Conservation (phyloP, 2,113 vertebrate genomes). For the Motacilla alba region DNA sequence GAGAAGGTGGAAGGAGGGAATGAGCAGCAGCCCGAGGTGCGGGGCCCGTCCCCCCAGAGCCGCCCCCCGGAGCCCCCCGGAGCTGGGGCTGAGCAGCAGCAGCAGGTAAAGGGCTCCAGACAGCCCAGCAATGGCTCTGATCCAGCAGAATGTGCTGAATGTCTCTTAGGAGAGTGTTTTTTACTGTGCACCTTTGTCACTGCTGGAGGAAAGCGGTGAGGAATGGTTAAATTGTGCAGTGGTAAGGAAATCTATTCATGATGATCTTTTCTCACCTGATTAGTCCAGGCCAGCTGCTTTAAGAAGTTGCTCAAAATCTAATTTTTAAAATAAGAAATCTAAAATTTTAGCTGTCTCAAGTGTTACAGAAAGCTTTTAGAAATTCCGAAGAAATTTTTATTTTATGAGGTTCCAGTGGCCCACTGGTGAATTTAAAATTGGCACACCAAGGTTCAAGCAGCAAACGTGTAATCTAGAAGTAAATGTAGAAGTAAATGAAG, state of each 20-base stretch:
- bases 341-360: background rate
- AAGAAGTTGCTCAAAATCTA: background rate
- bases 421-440: background rate
- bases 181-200: background rate
- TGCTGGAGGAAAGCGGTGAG: background rate
- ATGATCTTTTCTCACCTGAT: accelerated
- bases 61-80: background rate
- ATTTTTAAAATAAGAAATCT: background rate
- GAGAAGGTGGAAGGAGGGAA: slow-evolving; percentile 44
- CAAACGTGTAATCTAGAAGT: background rate
- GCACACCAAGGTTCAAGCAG: background rate
- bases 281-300: background rate
- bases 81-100: background rate
- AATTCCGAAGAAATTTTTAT: background rate
- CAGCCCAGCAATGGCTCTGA: accelerated
- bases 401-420: background rate
- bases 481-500: too few relatives aligned
- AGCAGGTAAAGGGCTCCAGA: slow-evolving; percentile 35
- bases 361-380: background rate
- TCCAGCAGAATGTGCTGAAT: accelerated
- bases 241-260: accelerated
- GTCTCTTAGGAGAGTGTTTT: background rate
- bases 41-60: background rate
- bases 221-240: background rate
- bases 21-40: background rate